phyloP scores from a whole-genome alignment of 2,888 invertebrate genomes.

The Priocnemis perturbator region DNA sequence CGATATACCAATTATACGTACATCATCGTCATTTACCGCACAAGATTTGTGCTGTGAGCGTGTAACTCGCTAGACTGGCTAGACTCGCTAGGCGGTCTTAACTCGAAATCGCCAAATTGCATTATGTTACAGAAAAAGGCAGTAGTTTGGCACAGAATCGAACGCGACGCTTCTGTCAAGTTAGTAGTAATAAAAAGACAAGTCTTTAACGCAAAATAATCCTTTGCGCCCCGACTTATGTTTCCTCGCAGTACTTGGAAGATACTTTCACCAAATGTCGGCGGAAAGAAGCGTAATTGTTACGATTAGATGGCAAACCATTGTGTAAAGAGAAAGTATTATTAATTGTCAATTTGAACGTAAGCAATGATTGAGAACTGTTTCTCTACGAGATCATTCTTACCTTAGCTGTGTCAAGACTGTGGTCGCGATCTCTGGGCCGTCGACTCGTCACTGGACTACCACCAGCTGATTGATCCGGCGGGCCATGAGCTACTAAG shows the following conservation, averaged over 20 bases:
- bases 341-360: background rate
- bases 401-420: slow-evolving; percentile 74
- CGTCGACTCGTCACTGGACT: slow-evolving; percentile 73
- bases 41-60: slow-evolving; percentile 3
- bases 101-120: slow-evolving; percentile 1
- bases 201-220: too few relatives aligned
- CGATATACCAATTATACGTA: slow-evolving; percentile 69
- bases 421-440: slow-evolving; percentile 74
- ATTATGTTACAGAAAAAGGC: background rate
- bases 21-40: slow-evolving; percentile 34
- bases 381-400: slow-evolving; percentile 17
- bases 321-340: background rate
- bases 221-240: too few relatives aligned
- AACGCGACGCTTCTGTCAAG: too few relatives aligned
- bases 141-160: too few relatives aligned
- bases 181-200: too few relatives aligned
- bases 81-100: background rate
- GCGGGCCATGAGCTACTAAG: slow-evolving; percentile 71
- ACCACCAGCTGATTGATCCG: slow-evolving; percentile 72
- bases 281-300: too few relatives aligned
- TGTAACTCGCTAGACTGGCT: too few relatives aligned
- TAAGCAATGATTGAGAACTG: too few relatives aligned
- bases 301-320: too few relatives aligned
- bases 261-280: too few relatives aligned
- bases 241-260: too few relatives aligned